phyloP scores from a whole-genome alignment of 2,113 vertebrate genomes.

The Ahaetulla prasina region DNA sequence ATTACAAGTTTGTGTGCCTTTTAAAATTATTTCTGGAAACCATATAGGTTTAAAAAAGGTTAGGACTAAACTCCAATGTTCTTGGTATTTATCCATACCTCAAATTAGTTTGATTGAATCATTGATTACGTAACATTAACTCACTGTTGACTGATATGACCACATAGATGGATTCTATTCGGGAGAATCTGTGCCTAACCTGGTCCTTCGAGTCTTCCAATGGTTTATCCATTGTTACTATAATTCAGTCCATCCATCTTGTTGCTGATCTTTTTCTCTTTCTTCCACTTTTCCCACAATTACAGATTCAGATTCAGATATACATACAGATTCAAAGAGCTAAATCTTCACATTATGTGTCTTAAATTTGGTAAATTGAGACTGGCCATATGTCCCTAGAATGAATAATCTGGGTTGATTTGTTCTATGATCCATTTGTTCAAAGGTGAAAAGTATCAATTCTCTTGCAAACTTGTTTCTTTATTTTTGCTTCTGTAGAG shows the following conservation, averaged over 20 bases:
- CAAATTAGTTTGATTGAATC: not conserved
- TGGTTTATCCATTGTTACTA: not conserved
- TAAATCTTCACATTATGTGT: not conserved
- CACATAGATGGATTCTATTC: not conserved
- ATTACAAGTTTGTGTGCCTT: not conserved
- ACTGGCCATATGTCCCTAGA: not conserved
- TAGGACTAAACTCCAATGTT: not conserved
- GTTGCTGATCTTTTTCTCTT: not conserved
- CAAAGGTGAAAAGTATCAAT: not conserved
- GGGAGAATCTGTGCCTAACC: not conserved
- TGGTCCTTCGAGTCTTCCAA: not conserved
- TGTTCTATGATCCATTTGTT: not conserved
- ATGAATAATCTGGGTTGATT: not conserved
- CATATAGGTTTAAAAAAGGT: accelerated
- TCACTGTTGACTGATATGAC: not conserved
- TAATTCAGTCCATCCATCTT: not conserved
- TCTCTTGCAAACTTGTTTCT: not conserved
- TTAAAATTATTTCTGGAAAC: not conserved
- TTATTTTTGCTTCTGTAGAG: not conserved
- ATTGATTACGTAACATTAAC: not conserved
- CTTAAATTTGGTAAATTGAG: not conserved
- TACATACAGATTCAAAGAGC: too few relatives aligned
- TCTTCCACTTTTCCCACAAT: not conserved
- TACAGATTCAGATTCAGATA: not conserved
- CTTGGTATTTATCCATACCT: not conserved